Evolutionary conservation across 2,888 invertebrate genomes (phyloP), one percentile per base, ranked within the genome.

Genomic region (Latheticus oryzae): DNA sequence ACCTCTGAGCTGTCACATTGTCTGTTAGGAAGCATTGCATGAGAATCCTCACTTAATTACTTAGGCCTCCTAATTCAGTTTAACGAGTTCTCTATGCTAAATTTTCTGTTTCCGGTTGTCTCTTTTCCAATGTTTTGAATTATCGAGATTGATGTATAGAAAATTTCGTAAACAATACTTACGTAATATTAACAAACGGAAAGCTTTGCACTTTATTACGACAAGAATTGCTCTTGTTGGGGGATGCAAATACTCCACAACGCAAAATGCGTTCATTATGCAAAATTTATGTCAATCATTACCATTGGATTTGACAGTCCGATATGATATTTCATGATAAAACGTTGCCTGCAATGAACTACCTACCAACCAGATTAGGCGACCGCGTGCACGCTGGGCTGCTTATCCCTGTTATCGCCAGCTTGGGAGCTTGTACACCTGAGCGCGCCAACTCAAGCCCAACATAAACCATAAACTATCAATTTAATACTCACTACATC

Each of bases 261-360:
- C 70, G 68, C 72, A 72, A 74, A 75, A 67, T 72, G 71, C 74
- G 73, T 76, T 77, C 76, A 76, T 76, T 77, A 77, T 73, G 73
- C 69, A 66, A 73, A 78, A 78, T 78, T 78, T 78, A 78, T 78
- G 77, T 75, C 78, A 78, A 78, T 78, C 78, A 77, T 78, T 78
- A 78, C 76, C 77, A 74, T 78, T 76, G 74, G 68, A 69, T 76
- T 72, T 77, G 77, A 77, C 78, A 76, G 73, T 64, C 69, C 76
- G 76, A 77, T 78, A 78, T 77, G 78, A 77, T 76, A 78, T 77
- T 77, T 75, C 73, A 74, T 73, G 65, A 74, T 75, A 75, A 73
- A 76, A 71, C 71, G 73, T 68, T 59, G 64, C 65, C 68, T 68
- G 75, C 73, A 72, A 76, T 76, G 75, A 76, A 76, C 75, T 73